A percentile compares a stretch with the other conserved stretches of the same genome.
Conservation (phyloP, 2,113 vertebrate genomes). For the Pimephales promelas region DNA sequence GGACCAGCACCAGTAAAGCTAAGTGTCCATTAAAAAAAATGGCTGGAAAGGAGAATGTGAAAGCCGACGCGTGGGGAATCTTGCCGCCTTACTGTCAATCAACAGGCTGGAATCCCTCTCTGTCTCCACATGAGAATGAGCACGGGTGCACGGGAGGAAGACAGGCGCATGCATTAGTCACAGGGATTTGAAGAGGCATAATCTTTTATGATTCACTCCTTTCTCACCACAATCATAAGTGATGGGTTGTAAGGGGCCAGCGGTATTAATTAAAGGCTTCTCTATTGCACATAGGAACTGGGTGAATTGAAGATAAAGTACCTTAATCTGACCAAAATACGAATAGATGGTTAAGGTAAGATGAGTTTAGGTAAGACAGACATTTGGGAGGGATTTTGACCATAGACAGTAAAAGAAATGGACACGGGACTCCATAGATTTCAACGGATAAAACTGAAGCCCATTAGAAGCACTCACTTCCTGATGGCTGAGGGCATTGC, state of each 20-base stretch:
- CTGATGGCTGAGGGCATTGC: too few relatives aligned
- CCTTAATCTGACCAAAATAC: neutral
- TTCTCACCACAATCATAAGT: constrained; percentile 6
- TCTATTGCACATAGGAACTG: neutral
- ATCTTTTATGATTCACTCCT: constrained; percentile 12
- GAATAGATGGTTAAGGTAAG: neutral
- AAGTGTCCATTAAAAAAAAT: constrained; percentile 51
- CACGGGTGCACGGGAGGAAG: constrained; percentile 22
- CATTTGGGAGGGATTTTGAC: neutral
- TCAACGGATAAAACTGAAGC: too few relatives aligned
- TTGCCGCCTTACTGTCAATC: neutral
- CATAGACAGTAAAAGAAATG: too few relatives aligned
- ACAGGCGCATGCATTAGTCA: constrained; percentile 23
- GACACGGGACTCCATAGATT: too few relatives aligned
- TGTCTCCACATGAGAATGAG: neutral
- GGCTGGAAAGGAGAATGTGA: neutral
- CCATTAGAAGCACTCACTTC: too few relatives aligned
- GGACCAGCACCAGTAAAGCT: constrained; percentile 36
- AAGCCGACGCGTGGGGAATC: neutral
- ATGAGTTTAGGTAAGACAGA: neutral
- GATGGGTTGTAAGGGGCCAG: constrained; percentile 24
- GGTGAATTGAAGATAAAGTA: neutral
- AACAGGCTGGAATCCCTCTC: constrained; percentile 2
- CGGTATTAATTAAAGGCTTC: neutral
- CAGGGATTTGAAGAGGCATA: constrained; percentile 24